These are phyloP conservation scores for Myotis yumanensis DNA, from an alignment of 2,113 vertebrate species.

Conservation along the genomic window DNA sequence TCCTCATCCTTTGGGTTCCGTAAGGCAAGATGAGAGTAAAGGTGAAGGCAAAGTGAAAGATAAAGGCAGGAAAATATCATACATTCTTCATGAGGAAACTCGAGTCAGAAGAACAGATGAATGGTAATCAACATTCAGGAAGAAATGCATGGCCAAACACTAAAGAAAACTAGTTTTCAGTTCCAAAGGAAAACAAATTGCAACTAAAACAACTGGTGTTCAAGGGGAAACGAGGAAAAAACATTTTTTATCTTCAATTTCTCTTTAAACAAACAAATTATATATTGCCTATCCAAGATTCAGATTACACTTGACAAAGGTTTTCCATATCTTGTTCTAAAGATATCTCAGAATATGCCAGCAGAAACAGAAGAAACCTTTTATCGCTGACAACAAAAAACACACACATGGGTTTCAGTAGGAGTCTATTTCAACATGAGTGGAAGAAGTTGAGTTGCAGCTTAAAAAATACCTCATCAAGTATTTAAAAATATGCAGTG, in stretches of 20 bases:
- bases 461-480: slow-evolving; percentile 22
- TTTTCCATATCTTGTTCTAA: slow-evolving; percentile 56
- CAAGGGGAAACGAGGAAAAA: background rate
- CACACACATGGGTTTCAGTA: slow-evolving; percentile 10
- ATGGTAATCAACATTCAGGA: background rate
- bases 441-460: background rate
- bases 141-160: background rate
- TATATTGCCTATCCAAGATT: slow-evolving; percentile 52
- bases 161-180: slow-evolving; percentile 23
- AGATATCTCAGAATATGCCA: slow-evolving; percentile 61
- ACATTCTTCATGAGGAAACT: slow-evolving; percentile 33
- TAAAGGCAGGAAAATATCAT: slow-evolving; percentile 1
- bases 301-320: slow-evolving; percentile 63
- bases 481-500: background rate
- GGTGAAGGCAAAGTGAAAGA: background rate
- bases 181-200: background rate
- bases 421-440: slow-evolving; percentile 63
- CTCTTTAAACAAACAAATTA: slow-evolving; percentile 69
- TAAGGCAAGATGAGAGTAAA: background rate
- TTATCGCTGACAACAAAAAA: slow-evolving; percentile 39
- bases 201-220: slow-evolving; percentile 54
- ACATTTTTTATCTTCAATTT: slow-evolving; percentile 47
- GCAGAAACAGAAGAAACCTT: slow-evolving; percentile 48
- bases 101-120: background rate
- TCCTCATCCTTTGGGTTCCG: background rate